Evolutionary conservation across 1,140 invertebrate species (phyloP), one percentile per base, ranked within the genome.

Genomic region (Drosophila murphyi): DNA sequence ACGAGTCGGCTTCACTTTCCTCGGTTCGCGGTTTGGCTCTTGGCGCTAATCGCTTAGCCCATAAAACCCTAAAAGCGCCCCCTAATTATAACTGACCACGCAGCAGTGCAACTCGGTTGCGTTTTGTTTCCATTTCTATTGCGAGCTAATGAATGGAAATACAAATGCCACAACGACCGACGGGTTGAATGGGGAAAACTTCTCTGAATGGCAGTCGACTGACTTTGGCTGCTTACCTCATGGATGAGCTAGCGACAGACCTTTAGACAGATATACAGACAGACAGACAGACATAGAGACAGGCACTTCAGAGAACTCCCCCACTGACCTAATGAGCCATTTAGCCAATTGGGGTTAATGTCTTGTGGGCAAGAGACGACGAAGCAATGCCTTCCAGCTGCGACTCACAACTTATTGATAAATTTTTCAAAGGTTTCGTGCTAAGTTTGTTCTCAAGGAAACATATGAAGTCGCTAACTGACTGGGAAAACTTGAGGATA

Each of bases 31-130:
- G 28, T 31, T 12, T 51, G 31, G 37, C 28, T 35, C 41, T 64
- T 65, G 29, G 35, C 41, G 51, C 57, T 87, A 87, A 87, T 87
- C 82, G 82, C 69, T 52, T 51, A 47, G 50, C 52, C 78, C 82
- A 80, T 82, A 86, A 85, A 85, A 69, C 72, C 72, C 70, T 48
- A 61, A 71, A 76, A 64, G 67, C 59, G 61, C 57, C 64, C 64
- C 72, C 83, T 87, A 87, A 87, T 87, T 87, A 87, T 87, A 87
- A 87, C 82, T 87, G 83, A 87, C 83, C 82, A 87, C 83, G 83
- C 82, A 83, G 82, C 69, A 79, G 69, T 82, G 82, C 82, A 87
- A 73, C 76, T 73, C 78, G 55, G 60, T 86, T 86, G 82, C 54
- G 75, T 60, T 74, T 82, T 39, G 12, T 62, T 79, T 70, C 39